phyloP scores from a whole-genome alignment of 2,797 vertebrate species.

The Eleutherodactylus coqui region DNA sequence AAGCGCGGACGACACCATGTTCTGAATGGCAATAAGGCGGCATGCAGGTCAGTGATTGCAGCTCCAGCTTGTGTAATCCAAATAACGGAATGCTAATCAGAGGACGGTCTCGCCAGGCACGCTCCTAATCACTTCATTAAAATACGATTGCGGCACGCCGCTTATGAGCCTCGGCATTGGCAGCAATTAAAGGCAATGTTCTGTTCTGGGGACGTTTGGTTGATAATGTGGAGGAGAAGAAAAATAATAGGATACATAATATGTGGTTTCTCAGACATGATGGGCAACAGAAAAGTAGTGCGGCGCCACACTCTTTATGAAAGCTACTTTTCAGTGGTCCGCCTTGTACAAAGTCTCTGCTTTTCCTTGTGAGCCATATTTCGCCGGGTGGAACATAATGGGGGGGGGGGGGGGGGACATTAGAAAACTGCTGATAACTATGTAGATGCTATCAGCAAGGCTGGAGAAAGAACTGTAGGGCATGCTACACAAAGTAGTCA shows the following conservation, averaged over 20 bases:
- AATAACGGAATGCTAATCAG: not conserved
- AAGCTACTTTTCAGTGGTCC: too few species aligned
- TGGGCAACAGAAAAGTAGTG: too few species aligned
- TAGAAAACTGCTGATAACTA: not conserved
- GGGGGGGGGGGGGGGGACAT: not conserved
- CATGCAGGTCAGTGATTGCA: constrained; percentile 1
- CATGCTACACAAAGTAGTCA: too few species aligned
- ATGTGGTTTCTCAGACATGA: too few species aligned
- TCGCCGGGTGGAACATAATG: too few species aligned
- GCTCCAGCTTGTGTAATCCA: not conserved
- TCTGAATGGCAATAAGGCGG: not conserved
- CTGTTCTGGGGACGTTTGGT: not conserved
- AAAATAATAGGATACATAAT: not conserved
- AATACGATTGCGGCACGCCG: not conserved
- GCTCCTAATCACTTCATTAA: not conserved
- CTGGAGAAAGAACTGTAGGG: not conserved
- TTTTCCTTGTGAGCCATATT: not conserved
- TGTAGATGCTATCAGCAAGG: not conserved
- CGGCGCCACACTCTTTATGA: too few species aligned
- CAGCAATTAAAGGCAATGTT: constrained; percentile 3
- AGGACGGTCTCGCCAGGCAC: not conserved
- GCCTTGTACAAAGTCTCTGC: not conserved
- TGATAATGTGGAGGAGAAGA: not conserved
- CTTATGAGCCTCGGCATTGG: not conserved
- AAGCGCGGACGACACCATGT: not conserved